These are phyloP conservation scores for Lampris megalopsis DNA, from an alignment of 2,113 vertebrate genomes.

Conservation along the genomic window DNA sequence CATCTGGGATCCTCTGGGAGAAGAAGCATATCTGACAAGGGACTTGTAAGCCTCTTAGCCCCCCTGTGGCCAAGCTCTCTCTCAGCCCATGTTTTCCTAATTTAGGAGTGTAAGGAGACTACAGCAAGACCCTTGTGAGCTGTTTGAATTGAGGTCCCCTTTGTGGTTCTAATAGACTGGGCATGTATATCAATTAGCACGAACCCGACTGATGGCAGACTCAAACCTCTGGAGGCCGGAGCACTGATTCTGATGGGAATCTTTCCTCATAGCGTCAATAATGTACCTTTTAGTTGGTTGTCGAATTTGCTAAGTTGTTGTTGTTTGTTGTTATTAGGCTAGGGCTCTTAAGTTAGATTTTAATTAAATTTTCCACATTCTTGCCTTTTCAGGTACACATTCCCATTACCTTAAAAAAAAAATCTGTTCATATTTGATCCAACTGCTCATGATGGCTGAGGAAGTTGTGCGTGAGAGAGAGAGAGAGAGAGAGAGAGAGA, in stretches of 20 bases:
- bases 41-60: slow-evolving; percentile 98
- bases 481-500: no score
- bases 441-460: slow-evolving; percentile 37
- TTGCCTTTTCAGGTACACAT: not conserved
- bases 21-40: slow-evolving; percentile 97
- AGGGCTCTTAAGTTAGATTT: not conserved
- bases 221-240: slow-evolving; percentile 77
- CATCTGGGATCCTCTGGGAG: slow-evolving; percentile 93
- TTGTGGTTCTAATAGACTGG: slow-evolving; percentile 96
- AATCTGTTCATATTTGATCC: not conserved
- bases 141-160: slow-evolving; percentile 93
- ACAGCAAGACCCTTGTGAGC: slow-evolving; percentile 90
- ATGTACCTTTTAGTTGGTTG: slow-evolving; percentile 47
- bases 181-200: slow-evolving; percentile 95
- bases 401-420: not conserved
- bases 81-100: slow-evolving; percentile 97
- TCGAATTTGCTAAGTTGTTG: slow-evolving; percentile 6
- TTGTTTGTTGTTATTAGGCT: slow-evolving; percentile 1
- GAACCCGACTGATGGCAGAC: slow-evolving; percentile 83
- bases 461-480: slow-evolving; percentile 23
- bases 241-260: slow-evolving; percentile 60
- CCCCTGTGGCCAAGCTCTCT: slow-evolving; percentile 92
- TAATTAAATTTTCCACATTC: not conserved
- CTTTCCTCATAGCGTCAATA: slow-evolving; percentile 59
- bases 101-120: slow-evolving; percentile 95